Evolutionary conservation across 2,888 invertebrate species (phyloP).

Genomic region (Pomacea canaliculata): DNA sequence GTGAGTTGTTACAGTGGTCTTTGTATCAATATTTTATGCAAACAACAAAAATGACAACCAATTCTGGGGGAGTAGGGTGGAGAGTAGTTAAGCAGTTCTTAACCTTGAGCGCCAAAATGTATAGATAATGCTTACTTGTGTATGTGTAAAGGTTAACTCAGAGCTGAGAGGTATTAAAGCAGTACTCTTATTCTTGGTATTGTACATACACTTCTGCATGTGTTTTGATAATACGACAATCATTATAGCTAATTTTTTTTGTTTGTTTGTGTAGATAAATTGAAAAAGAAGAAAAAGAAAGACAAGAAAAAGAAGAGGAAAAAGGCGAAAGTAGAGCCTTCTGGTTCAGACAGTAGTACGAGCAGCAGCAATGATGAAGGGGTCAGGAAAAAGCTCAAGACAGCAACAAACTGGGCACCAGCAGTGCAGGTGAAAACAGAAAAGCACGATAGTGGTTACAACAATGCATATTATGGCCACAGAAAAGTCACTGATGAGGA

Average conservation of each 20-base stretch:
- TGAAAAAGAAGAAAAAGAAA: slow-evolving; percentile 42
- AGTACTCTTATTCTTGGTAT: no score
- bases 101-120: no score
- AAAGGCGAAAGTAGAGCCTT: slow-evolving; percentile 39
- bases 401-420: background rate
- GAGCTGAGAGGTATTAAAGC: no score
- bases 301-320: slow-evolving; percentile 55
- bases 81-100: no score
- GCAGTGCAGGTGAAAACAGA: slow-evolving; percentile 42
- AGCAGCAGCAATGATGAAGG: slow-evolving; percentile 8
- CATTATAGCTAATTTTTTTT: background rate
- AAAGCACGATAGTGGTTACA: slow-evolving; percentile 44
- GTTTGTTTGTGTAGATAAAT: slow-evolving; percentile 16
- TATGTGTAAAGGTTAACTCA: no score
- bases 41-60: no score
- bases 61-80: no score
- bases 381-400: background rate
- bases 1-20: no score
- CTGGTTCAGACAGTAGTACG: slow-evolving; percentile 17
- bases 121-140: no score
- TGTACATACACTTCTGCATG: no score
- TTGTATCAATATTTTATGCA: no score
- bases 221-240: background rate
- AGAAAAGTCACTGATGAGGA: background rate
- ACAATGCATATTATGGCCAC: slow-evolving; percentile 29